A percentile compares a stretch with the other conserved stretches of the same genome.
Evolutionary conservation across 2,113 vertebrate genomes (phyloP).

Genomic region (Clupea harengus): DNA sequence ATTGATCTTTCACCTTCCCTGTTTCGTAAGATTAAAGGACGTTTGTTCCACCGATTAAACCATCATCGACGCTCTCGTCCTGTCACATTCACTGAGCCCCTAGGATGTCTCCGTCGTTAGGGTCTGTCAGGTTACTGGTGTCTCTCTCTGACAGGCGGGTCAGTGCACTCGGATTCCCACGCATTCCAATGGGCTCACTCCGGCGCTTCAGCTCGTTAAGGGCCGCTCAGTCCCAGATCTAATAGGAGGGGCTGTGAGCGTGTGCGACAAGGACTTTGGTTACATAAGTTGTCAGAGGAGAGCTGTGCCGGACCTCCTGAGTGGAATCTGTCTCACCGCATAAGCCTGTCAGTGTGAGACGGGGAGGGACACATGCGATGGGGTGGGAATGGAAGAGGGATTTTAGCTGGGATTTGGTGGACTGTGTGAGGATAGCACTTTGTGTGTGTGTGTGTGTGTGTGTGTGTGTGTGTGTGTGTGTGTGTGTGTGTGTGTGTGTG

Average conservation of each 20-base stretch:
- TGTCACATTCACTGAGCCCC: neutral
- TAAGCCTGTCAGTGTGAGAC: neutral
- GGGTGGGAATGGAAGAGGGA: neutral
- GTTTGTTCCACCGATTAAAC: too few species aligned
- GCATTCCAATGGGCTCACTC: neutral
- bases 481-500: neutral
- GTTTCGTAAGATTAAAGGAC: neutral
- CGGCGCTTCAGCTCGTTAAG: neutral
- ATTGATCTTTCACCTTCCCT: neutral
- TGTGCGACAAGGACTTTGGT: neutral
- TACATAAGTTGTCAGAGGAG: neutral
- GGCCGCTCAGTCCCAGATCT: neutral
- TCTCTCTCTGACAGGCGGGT: neutral
- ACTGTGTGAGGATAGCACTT: neutral
- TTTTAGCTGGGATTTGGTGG: neutral
- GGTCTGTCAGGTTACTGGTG: neutral
- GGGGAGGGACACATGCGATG: neutral
- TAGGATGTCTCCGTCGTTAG: neutral
- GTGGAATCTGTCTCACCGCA: neutral
- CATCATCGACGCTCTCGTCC: too few species aligned
- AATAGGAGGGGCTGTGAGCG: neutral
- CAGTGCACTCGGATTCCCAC: neutral
- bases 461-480: neutral
- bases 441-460: neutral
- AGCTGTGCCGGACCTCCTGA: neutral